Conservation (phyloP, 2,113 vertebrate genomes). For the Erythrolamprus reginae region DNA sequence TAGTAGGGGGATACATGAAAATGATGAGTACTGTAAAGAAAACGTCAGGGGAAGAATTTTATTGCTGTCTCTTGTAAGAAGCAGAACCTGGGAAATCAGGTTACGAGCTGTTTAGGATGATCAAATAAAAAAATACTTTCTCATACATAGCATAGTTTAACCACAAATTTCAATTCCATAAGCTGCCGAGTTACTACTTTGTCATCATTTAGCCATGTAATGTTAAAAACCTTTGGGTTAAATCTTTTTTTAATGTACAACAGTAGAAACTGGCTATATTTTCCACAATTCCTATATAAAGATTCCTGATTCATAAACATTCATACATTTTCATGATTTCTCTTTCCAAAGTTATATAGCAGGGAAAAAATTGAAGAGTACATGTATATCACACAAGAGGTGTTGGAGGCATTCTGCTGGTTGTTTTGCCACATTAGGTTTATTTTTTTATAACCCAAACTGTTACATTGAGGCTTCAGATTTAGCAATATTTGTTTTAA, state of each 20-base stretch:
- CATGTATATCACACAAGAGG: conserved; percentile 1
- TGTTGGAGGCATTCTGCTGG: neutral
- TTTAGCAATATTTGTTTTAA: neutral
- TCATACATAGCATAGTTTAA: neutral
- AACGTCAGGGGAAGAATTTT: neutral
- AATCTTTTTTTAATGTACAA: conserved; percentile 59
- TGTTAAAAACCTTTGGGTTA: conserved; percentile 36
- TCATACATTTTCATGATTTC: conserved; percentile 57
- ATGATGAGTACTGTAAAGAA: neutral
- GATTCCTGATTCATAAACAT: conserved; percentile 49
- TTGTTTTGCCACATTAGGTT: neutral
- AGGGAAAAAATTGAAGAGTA: conserved; percentile 27
- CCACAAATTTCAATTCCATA: neutral
- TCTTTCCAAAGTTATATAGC: conserved; percentile 31
- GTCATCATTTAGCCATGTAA: conserved; percentile 44
- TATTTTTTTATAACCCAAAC: neutral
- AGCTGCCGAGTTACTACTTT: conserved; percentile 36
- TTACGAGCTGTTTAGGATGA: neutral
- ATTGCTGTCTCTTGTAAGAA: neutral
- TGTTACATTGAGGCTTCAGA: neutral
- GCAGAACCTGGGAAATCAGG: neutral
- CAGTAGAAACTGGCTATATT: conserved; percentile 49
- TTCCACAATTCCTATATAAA: conserved; percentile 58
- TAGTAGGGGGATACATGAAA: neutral
- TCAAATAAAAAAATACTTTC: neutral